Percentiles rank a stretch among this genome's conserved stretches.
Conservation (phyloP, 37 sponge, comb jelly and placozoan species). For the Geodia barretti region DNA sequence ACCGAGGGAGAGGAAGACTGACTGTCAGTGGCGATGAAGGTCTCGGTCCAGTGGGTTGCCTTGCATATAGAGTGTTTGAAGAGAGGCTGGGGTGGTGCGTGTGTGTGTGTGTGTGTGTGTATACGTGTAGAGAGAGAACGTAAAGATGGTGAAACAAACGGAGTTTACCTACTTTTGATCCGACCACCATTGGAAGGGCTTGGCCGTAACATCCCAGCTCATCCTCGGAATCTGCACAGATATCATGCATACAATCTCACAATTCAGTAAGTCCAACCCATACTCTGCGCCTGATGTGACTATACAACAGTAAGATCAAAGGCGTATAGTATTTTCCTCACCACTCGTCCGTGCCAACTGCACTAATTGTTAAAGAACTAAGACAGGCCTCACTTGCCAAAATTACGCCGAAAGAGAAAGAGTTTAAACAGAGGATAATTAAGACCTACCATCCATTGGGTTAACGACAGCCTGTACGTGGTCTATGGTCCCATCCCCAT, state of each 20-base stretch:
- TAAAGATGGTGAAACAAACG: no score
- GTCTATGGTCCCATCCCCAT: slow-evolving; percentile 81
- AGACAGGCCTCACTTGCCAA: no score
- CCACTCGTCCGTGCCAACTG: background rate
- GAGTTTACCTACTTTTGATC: background rate
- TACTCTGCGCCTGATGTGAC: no score
- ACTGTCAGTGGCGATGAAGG: slow-evolving; percentile 72
- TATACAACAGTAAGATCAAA: no score
- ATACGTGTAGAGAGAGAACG: no score
- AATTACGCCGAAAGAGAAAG: background rate
- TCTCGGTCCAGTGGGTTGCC: slow-evolving; percentile 77
- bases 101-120: no score
- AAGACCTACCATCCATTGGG: slow-evolving; percentile 55
- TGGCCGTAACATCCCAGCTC: slow-evolving; percentile 64
- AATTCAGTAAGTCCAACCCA: no score
- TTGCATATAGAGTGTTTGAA: slow-evolving; percentile 86
- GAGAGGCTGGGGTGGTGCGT: slow-evolving; percentile 31
- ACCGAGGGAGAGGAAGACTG: background rate
- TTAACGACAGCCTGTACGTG: slow-evolving; percentile 64
- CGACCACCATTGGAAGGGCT: slow-evolving; percentile 37
- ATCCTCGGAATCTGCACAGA: background rate
- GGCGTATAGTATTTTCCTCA: background rate
- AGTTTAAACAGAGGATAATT: slow-evolving; percentile 16
- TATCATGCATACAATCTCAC: no score
- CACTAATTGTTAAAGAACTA: no score